Evolutionary conservation across 2,888 invertebrate species (phyloP), one percentile per base, ranked within the genome.

Genomic region (Aphrophora alni): DNA sequence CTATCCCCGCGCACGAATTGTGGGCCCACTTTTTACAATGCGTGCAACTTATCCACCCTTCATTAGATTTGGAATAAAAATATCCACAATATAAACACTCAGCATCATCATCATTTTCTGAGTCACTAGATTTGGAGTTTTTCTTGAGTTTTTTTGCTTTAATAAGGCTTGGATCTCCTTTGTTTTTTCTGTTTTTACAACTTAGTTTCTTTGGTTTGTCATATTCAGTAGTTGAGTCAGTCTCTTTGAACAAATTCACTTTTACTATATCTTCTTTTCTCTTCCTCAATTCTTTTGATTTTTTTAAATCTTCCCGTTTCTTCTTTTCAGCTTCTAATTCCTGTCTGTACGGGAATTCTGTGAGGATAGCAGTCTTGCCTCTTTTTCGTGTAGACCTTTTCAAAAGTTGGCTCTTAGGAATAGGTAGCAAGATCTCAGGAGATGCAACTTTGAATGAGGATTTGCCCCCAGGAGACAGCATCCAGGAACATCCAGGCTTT

Each of bases 31-130:
- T 25, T 77, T 69, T 21, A 77, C 69, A n/a, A 69, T 38, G 5
- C 26, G 69, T n/a, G 28, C 24, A 21, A 77, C 38, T n/a, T n/a
- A n/a, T n/a, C 69, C 77, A 77, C 0, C 77, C 77, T n/a, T 77
- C 68, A 77, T 26, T 27, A 21, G 77, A 77, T 10, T 33, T 25
- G 10, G 69, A 77, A 24, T 77, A 77, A 24, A 44, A 77, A 5
- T 77, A 26, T 10, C 27, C 33, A 21, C 77, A 77, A 24, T 77
- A 77, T 0, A 77, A n/a, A 27, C 77, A 77, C 25, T 68, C 14
- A 21, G 51, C 76, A 76, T 76, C 76, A 24, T 76, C 76, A 24
- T 25, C 51, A 59, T 76, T 59, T 8, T 33, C 33, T 4, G n/a
- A 21, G 4, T 69, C 21, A 26, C 14, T 27, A 25, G 8, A 21